phyloP scores from a whole-genome alignment of 2,888 invertebrate species.

The Noctua janthina region DNA sequence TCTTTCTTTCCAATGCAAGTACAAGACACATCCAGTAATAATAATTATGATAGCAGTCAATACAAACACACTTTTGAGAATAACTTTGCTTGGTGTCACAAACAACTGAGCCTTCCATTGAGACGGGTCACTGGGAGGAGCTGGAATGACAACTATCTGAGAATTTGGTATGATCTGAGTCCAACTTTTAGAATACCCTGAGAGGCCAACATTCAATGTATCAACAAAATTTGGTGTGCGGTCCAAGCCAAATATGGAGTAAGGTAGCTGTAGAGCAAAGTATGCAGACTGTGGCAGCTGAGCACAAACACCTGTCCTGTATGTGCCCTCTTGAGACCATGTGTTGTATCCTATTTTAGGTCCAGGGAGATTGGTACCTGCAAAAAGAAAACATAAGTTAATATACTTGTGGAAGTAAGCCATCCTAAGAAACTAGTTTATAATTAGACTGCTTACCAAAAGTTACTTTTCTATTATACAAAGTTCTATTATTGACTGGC shows the following conservation, averaged over 20 bases:
- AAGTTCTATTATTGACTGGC: constrained; percentile 93
- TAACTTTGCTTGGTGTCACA: constrained; percentile 98
- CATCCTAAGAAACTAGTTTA: neutral
- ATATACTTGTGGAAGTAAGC: neutral
- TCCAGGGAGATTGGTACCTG: constrained; percentile 96
- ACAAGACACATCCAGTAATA: constrained; percentile 95
- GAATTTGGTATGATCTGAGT: constrained; percentile 99
- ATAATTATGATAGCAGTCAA: constrained; percentile 96
- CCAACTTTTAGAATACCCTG: constrained; percentile 94
- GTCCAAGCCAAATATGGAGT: constrained; percentile 99
- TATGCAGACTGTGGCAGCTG: constrained; percentile 98
- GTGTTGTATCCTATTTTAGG: constrained; percentile 96
- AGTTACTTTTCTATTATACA: constrained; percentile 94
- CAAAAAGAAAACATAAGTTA: constrained; percentile 27
- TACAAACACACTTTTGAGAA: constrained; percentile 97
- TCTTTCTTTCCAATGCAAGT: constrained; percentile 97
- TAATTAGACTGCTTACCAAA: constrained; percentile 90
- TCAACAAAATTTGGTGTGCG: constrained; percentile 99
- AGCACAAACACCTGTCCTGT: constrained; percentile 94
- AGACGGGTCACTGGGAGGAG: constrained; percentile 93
- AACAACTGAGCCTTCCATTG: constrained; percentile 98
- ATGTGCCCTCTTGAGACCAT: constrained; percentile 96
- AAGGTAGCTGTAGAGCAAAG: constrained; percentile 98
- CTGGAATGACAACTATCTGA: constrained; percentile 98
- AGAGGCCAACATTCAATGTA: constrained; percentile 94